Percentiles rank a stretch among this genome's conserved stretches.
These are phyloP conservation scores for Varanus komodoensis DNA, from an alignment of 2,113 vertebrate species.

Conservation along the genomic window DNA sequence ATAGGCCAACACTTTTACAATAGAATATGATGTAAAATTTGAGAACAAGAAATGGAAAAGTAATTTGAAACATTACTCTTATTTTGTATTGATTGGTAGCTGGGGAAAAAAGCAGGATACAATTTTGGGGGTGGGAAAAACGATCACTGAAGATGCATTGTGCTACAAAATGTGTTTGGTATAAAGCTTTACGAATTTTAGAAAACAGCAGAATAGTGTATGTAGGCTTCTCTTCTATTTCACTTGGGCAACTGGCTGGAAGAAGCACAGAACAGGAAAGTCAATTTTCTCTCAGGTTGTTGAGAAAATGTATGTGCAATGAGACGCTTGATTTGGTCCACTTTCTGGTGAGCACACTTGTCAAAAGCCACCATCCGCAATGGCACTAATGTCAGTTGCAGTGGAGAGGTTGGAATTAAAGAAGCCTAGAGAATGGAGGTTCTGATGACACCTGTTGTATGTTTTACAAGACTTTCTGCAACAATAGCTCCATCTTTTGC, in stretches of 20 bases:
- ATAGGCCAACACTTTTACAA: not conserved
- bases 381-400: slow-evolving; percentile 59
- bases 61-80: slow-evolving; percentile 21
- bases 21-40: not conserved
- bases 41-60: slow-evolving; percentile 30
- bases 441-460: slow-evolving; percentile 31
- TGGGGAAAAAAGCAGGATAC: not conserved
- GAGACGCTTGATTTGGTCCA: slow-evolving; percentile 56
- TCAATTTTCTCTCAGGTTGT: slow-evolving; percentile 57
- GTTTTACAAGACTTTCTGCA: slow-evolving; percentile 59
- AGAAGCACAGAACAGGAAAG: slow-evolving; percentile 46
- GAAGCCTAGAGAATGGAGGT: not conserved
- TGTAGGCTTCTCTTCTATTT: slow-evolving; percentile 42
- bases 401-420: slow-evolving; percentile 14
- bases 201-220: slow-evolving; percentile 22
- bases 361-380: slow-evolving; percentile 63
- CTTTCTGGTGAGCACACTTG: slow-evolving; percentile 53
- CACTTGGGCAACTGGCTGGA: slow-evolving; percentile 18
- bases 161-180: slow-evolving; percentile 5
- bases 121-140: not conserved
- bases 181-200: slow-evolving; percentile 39
- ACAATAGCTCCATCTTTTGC: slow-evolving; percentile 44
- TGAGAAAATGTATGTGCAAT: slow-evolving; percentile 65
- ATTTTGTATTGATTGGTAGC: slow-evolving; percentile 9
- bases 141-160: slow-evolving; percentile 15